These are phyloP conservation scores for Linnaemya tessellans DNA, from an alignment of 2,888 invertebrate genomes.

Conservation along the genomic window DNA sequence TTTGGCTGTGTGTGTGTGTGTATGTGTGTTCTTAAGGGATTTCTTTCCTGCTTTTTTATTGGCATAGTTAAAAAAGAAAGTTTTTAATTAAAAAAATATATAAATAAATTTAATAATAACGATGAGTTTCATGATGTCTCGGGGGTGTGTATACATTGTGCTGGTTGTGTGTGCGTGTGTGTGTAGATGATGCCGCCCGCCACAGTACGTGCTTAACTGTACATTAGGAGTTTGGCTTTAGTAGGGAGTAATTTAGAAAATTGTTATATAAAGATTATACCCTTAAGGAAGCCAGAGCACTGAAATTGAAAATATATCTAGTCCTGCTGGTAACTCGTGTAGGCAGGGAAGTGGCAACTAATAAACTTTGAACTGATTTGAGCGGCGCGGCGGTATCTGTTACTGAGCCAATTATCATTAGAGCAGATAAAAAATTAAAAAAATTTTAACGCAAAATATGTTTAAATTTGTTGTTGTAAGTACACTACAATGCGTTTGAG, in stretches of 20 bases:
- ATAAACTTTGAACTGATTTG: neutral
- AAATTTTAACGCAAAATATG: no score
- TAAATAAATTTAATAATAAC: conserved; percentile 61
- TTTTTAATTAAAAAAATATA: conserved; percentile 64
- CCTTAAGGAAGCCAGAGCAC: neutral
- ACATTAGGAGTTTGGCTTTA: conserved; percentile 25
- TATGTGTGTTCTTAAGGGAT: conserved; percentile 33
- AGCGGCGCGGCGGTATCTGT: no score
- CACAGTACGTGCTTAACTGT: conserved; percentile 46
- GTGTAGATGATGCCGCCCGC: neutral
- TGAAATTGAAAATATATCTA: no score
- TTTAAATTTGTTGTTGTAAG: no score
- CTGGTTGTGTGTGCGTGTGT: neutral
- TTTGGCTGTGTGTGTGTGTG: neutral
- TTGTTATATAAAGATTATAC: conserved; percentile 1
- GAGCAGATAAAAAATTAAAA: no score
- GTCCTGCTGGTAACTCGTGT: no score
- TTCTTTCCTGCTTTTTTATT: conserved; percentile 47
- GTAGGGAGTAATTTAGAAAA: conserved; percentile 24
- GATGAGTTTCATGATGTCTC: conserved; percentile 51
- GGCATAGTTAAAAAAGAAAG: conserved; percentile 58
- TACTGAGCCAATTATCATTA: no score
- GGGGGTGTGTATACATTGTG: conserved; percentile 10
- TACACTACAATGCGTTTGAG: no score
- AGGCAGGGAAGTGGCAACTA: no score